These are phyloP conservation scores for Brachionus koreanus DNA, from an alignment of 1,140 invertebrate species.

Conservation along the genomic window DNA sequence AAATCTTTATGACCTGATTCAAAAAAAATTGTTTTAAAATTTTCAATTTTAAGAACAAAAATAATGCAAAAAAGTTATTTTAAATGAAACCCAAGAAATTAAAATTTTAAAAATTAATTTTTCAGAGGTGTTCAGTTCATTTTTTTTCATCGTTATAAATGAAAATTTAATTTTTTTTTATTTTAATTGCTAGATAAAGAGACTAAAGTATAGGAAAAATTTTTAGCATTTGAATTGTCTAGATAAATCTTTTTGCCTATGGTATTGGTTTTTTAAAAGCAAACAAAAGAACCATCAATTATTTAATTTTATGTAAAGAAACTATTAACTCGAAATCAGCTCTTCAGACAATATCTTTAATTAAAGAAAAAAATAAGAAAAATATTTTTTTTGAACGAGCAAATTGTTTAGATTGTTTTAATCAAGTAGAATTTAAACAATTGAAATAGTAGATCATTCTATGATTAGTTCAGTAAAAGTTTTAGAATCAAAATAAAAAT, in stretches of 20 bases:
- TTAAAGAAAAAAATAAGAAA: neutral
- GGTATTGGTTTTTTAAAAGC: neutral
- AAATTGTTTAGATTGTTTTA: neutral
- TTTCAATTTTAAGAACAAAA: no score
- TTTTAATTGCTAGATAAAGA: no score
- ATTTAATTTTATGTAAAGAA: neutral
- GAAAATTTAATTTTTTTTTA: no score
- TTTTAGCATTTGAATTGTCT: neutral
- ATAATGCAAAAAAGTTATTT: no score
- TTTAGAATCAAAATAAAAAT: neutral
- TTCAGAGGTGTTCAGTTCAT: no score
- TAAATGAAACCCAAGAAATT: no score
- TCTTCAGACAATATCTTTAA: neutral
- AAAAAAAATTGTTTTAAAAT: no score
- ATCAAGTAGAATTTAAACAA: neutral
- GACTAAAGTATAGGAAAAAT: no score
- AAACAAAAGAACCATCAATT: neutral
- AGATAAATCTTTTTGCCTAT: neutral
- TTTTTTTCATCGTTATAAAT: neutral
- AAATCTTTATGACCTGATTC: no score
- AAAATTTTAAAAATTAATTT: no score
- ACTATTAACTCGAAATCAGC: neutral
- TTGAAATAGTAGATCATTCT: neutral
- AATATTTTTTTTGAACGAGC: neutral
- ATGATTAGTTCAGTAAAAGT: neutral